Evolutionary conservation across 2,113 vertebrate genomes (phyloP).

Genomic region (Percina caprodes): DNA sequence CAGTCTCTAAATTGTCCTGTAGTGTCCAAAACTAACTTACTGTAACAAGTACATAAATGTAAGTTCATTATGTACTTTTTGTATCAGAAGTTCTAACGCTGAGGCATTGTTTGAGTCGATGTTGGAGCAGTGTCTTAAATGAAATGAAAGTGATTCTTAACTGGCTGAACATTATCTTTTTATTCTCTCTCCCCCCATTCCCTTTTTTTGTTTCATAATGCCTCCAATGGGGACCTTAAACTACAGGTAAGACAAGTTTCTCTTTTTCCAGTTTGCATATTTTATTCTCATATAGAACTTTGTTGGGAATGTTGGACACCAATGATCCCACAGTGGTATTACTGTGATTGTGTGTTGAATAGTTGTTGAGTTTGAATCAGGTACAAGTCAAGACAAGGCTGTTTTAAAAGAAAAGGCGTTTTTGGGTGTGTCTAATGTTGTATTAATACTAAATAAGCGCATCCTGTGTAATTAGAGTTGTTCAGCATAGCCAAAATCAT

Average conservation of each 20-base stretch:
- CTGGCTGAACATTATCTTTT: slow-evolving; percentile 44
- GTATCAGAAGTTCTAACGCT: slow-evolving; percentile 7
- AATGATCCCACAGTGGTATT: not conserved
- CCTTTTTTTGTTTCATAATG: slow-evolving; percentile 25
- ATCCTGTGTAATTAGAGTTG: not conserved
- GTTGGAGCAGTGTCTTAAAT: slow-evolving; percentile 29
- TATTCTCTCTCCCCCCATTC: slow-evolving; percentile 13
- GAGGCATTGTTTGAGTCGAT: slow-evolving; percentile 9
- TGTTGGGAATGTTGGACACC: not conserved
- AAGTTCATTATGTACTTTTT: slow-evolving; percentile 19
- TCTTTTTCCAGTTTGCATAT: not conserved
- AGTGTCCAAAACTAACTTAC: slow-evolving; percentile 6
- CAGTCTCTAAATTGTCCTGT: not conserved
- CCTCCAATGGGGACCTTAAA: slow-evolving; percentile 18
- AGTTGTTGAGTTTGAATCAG: not conserved
- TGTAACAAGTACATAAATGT: not conserved
- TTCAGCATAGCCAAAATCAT: not conserved
- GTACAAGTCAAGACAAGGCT: too few relatives aligned
- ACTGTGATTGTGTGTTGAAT: not conserved
- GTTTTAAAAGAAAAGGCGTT: not conserved
- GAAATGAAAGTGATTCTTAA: not conserved
- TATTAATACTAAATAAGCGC: not conserved
- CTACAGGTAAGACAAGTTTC: slow-evolving; percentile 67
- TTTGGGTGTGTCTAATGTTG: not conserved
- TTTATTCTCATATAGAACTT: not conserved